Evolutionary conservation across 2,888 invertebrate genomes (phyloP).

Genomic region (Plagodis pulveraria): DNA sequence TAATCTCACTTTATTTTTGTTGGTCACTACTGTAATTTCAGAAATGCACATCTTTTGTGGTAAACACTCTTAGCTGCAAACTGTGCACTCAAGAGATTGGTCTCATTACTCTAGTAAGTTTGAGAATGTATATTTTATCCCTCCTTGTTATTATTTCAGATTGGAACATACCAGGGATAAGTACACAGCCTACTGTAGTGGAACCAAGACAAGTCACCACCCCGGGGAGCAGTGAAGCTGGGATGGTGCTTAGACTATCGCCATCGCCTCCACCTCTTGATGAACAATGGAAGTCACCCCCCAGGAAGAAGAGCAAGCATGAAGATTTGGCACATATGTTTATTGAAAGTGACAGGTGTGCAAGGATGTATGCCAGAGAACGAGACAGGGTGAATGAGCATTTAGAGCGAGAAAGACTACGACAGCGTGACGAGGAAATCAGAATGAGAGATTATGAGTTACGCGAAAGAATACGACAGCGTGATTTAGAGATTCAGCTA

Average conservation of each 20-base stretch:
- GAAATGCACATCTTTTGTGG: no score
- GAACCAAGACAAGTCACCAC: not conserved
- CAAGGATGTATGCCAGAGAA: slow-evolving; percentile 6
- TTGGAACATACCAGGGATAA: not conserved
- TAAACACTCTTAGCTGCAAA: no score
- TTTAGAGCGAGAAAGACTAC: slow-evolving; percentile 1
- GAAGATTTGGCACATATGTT: not conserved
- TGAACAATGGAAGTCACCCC: slow-evolving; percentile 1
- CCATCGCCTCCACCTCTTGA: not conserved
- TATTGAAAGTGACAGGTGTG: not conserved
- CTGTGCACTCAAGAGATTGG: not conserved
- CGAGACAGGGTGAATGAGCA: slow-evolving; percentile 24
- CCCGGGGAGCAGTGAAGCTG: not conserved
- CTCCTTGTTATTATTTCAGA: not conserved
- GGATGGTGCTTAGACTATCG: not conserved
- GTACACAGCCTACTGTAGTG: not conserved
- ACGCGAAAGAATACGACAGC: slow-evolving; percentile 4
- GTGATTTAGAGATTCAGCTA: slow-evolving; percentile 4
- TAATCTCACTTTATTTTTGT: no score
- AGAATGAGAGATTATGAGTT: slow-evolving; percentile 1
- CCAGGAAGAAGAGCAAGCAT: not conserved
- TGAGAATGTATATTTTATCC: not conserved
- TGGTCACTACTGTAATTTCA: no score
- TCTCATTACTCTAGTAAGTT: not conserved
- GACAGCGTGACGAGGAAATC: not conserved